These are phyloP conservation scores for Penaeus japonicus DNA, from an alignment of 1,140 invertebrate species.

Conservation along the genomic window DNA sequence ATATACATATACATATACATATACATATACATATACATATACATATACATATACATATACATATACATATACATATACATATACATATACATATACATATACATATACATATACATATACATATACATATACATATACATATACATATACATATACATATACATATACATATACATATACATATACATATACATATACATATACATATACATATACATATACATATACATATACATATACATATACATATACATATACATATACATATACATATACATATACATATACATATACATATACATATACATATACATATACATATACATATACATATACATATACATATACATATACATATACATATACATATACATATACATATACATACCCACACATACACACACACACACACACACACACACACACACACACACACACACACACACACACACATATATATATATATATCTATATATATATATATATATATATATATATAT, in stretches of 20 bases:
- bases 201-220: neutral
- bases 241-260: neutral
- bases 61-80: neutral
- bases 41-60: neutral
- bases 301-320: neutral
- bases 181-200: neutral
- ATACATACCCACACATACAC: neutral
- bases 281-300: neutral
- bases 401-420: neutral
- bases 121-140: neutral
- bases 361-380: neutral
- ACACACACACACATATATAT: neutral
- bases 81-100: neutral
- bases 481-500: neutral
- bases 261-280: neutral
- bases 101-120: neutral
- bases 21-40: neutral
- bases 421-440: no score
- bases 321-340: neutral
- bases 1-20: neutral
- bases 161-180: neutral
- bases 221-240: neutral
- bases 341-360: neutral
- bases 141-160: neutral
- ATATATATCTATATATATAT: slow-evolving; percentile 10